phyloP scores from a whole-genome alignment of 92 coral and sea anemone species.

The Ricordea florida region DNA sequence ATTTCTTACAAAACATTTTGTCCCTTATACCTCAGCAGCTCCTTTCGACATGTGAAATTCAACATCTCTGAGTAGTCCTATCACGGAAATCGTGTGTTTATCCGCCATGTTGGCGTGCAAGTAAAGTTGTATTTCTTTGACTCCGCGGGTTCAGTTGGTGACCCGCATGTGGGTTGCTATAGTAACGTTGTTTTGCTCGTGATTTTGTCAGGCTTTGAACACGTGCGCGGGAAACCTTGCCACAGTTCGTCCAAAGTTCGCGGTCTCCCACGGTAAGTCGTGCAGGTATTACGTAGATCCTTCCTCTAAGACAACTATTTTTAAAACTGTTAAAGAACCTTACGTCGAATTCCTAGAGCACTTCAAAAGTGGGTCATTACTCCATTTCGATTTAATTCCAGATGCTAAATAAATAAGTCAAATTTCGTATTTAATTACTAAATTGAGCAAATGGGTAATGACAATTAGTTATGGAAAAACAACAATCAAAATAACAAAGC shows the following conservation, averaged over 20 bases:
- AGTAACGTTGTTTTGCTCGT: background rate
- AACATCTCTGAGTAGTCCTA: constrained; percentile 91
- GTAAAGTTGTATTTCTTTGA: constrained; percentile 17
- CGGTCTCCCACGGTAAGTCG: too few relatives aligned
- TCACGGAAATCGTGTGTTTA: constrained; percentile 62
- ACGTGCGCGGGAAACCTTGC: background rate
- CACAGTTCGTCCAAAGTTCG: background rate
- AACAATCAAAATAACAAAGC: too few relatives aligned
- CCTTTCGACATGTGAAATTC: constrained; percentile 93
- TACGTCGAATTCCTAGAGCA: too few relatives aligned
- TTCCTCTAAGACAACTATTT: too few relatives aligned
- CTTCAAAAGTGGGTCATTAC: too few relatives aligned
- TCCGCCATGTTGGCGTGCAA: constrained; percentile 93
- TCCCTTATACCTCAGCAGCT: constrained; percentile 74
- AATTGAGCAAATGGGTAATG: too few relatives aligned
- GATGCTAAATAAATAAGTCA: too few relatives aligned
- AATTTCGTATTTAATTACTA: too few relatives aligned
- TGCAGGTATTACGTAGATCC: too few relatives aligned
- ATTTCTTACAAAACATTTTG: background rate
- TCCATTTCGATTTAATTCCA: too few relatives aligned
- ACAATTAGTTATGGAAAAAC: too few relatives aligned
- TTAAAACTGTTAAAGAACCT: too few relatives aligned
- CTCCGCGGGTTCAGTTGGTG: background rate
- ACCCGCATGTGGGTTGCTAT: background rate
- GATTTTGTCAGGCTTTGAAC: background rate